Evolutionary conservation across 2,113 vertebrate species (phyloP), one percentile per base, ranked within the genome.

Genomic region (Alouatta palliata): DNA sequence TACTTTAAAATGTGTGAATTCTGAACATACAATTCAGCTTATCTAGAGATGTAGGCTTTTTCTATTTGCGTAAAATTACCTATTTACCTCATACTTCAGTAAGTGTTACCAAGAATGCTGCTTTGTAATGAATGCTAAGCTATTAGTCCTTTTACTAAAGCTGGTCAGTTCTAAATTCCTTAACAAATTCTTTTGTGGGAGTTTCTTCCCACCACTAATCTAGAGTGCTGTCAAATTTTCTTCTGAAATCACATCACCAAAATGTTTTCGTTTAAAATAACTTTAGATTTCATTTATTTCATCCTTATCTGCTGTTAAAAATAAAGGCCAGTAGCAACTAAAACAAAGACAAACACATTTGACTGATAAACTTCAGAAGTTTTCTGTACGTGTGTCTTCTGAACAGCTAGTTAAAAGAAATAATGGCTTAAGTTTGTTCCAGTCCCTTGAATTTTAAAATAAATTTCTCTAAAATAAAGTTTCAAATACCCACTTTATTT

Each of bases 401-500:
- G 94, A 96, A 97, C 45, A 97, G 95, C 75, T 98, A 47, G 75
- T 77, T 77, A 98, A 98, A 98, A 98, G 97, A 98, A 98, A 98
- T 98, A 98, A 98, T 98, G 91, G 95, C 93, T 96, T 40, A 21
- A 47, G 86, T 93, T 94, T 96, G 17, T 95, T 73, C 45, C 93
- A 73, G 71, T n/a, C 25, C 61, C 20, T 21, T 94, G 30, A 71
- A 90, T 90, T 43, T 87, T 92, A 96, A 94, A 94, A 68, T 47
- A 89, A 35, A 37, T 75, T 87, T 94, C 43, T 76, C 35, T 80
- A 92, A 79, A 81, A 88, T 43, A 91, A 84, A 91, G 19, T 23
- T 82, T 92, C 6, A 85, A 58, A 66, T 89, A 70, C 5, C 19
- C 30, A 13, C n/a, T 83, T 95, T 95, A 93, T 83, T 92, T 95